These are phyloP conservation scores for Nasonovia ribisnigri DNA, from an alignment of 2,888 invertebrate species.

Conservation along the genomic window DNA sequence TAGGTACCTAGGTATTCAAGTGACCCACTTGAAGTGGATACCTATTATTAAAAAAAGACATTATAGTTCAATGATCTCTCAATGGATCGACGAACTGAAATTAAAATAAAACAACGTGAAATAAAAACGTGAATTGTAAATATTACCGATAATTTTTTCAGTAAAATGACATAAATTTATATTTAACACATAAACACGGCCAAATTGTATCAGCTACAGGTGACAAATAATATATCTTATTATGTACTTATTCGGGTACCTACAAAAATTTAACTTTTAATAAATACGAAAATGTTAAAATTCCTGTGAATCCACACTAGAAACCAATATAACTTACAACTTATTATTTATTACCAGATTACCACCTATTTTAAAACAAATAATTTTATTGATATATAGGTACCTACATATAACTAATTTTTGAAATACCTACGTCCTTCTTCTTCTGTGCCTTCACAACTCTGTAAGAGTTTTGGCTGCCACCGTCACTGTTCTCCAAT, in stretches of 20 bases:
- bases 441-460: too few species aligned
- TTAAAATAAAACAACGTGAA: background rate
- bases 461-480: too few species aligned
- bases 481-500: too few species aligned
- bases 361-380: background rate
- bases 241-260: too few species aligned
- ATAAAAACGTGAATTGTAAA: background rate
- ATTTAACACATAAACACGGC: background rate
- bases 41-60: background rate
- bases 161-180: background rate
- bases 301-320: background rate
- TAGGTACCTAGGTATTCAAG: background rate
- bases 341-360: background rate
- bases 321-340: background rate
- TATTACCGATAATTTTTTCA: background rate
- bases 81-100: background rate
- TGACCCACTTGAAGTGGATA: background rate
- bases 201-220: background rate
- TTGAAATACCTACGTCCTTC: too few species aligned
- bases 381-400: background rate
- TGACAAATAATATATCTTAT: background rate
- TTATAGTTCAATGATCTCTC: background rate
- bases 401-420: background rate
- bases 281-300: background rate
- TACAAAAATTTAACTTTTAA: background rate